Evolutionary conservation across 2,113 vertebrate genomes (phyloP).

Genomic region (Talpa occidentalis): DNA sequence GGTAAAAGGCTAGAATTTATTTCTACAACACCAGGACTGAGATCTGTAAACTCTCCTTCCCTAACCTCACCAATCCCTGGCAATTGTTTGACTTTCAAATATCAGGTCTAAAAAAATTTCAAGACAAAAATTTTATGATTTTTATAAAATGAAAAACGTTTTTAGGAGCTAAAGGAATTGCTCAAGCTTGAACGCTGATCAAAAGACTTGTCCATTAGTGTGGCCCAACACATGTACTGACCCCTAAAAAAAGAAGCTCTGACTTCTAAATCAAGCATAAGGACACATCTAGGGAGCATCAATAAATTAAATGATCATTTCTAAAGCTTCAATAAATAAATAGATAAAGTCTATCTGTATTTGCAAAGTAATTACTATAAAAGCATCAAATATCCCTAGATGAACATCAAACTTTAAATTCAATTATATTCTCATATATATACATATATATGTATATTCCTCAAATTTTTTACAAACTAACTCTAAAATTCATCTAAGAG

Average conservation of each 20-base stretch:
- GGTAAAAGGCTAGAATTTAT: no score
- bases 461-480: background rate
- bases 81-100: background rate
- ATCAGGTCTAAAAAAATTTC: background rate
- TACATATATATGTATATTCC: background rate
- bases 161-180: background rate
- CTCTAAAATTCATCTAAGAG: background rate
- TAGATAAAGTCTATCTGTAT: background rate
- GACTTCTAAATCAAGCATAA: background rate
- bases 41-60: background rate
- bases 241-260: background rate
- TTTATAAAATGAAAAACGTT: background rate
- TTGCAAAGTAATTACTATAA: background rate
- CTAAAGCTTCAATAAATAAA: background rate
- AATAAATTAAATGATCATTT: background rate
- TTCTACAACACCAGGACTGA: no score
- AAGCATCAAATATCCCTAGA: background rate
- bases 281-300: background rate
- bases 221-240: background rate
- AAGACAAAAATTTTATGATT: background rate
- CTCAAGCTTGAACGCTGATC: background rate
- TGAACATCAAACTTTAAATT: conserved; percentile 1
- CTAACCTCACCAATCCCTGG: background rate
- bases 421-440: background rate
- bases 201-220: background rate